Conservation (phyloP, 1,140 invertebrate genomes). For the Zaprionus capensis region DNA sequence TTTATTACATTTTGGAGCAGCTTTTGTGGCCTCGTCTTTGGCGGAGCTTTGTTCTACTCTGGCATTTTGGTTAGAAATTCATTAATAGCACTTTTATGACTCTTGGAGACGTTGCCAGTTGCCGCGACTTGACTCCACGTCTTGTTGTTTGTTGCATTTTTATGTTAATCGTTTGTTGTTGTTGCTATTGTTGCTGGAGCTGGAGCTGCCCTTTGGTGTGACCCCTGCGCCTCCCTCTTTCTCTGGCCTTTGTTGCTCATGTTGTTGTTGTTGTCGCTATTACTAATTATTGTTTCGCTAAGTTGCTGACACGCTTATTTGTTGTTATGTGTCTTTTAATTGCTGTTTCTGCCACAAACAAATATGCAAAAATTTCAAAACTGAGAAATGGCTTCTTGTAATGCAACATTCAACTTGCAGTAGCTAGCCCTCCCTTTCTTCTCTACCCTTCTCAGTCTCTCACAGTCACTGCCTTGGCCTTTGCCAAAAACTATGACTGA, state of each 20-base stretch:
- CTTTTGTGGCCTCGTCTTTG: conserved; percentile 46
- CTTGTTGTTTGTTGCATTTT: conserved; percentile 69
- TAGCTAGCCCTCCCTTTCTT: background rate
- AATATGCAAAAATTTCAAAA: conserved; percentile 59
- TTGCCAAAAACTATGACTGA: conserved; percentile 39
- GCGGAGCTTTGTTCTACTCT: conserved; percentile 48
- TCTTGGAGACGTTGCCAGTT: conserved; percentile 57
- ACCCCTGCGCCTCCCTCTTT: conserved; percentile 15
- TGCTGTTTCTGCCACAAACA: conserved; percentile 67
- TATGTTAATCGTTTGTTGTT: conserved; percentile 69
- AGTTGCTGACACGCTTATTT: conserved; percentile 78
- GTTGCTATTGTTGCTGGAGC: conserved; percentile 32
- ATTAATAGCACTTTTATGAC: conserved; percentile 83
- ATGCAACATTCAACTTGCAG: conserved; percentile 52
- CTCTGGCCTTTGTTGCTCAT: conserved; percentile 15
- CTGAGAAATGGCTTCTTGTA: conserved; percentile 76
- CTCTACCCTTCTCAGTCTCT: background rate
- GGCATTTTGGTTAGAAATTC: conserved; percentile 75
- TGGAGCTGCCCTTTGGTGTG: conserved; percentile 49
- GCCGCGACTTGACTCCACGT: background rate
- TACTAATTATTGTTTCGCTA: conserved; percentile 81
- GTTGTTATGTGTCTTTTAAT: conserved; percentile 83
- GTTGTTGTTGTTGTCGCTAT: conserved; percentile 58
- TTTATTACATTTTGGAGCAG: conserved; percentile 77
- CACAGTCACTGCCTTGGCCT: background rate